Percentiles rank a stretch among this genome's conserved stretches.
Conservation (phyloP, 2,888 invertebrate genomes). For the Xylota sylvarum region DNA sequence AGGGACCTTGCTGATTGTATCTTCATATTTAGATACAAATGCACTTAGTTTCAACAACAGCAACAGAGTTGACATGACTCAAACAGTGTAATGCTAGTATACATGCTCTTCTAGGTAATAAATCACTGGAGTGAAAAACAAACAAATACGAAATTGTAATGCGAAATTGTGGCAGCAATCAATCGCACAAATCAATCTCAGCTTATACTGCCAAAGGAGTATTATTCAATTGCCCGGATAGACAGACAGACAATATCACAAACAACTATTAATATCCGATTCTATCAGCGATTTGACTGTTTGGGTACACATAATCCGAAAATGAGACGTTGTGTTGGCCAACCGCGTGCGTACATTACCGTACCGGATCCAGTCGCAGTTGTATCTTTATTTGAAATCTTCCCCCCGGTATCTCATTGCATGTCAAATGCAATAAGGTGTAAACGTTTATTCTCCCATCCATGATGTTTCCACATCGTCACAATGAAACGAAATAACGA, state of each 20-base stretch:
- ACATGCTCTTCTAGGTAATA: slow-evolving; percentile 2
- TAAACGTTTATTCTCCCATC: slow-evolving; percentile 15
- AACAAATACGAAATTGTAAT: neutral
- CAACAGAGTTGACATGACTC: neutral
- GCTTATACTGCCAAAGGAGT: neutral
- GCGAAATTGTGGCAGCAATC: neutral
- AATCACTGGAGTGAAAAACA: slow-evolving; percentile 6
- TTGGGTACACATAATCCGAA: slow-evolving; percentile 4
- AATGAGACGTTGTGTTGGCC: neutral
- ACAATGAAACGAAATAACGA: neutral
- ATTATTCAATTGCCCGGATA: slow-evolving; percentile 11
- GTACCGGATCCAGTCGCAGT: slow-evolving; percentile 1
- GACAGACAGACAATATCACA: slow-evolving; percentile 14
- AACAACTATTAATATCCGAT: slow-evolving; percentile 1
- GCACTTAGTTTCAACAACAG: neutral
- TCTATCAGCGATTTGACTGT: slow-evolving; percentile 1
- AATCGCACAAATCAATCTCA: slow-evolving; percentile 19
- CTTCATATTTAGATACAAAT: neutral
- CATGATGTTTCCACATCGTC: slow-evolving; percentile 11
- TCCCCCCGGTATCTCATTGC: slow-evolving; percentile 19
- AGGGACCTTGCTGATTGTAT: no score
- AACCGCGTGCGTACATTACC: neutral
- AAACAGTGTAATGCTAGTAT: neutral
- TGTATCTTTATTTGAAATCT: slow-evolving; percentile 23
- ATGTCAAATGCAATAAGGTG: slow-evolving; percentile 36